Percentiles rank a stretch among this genome's conserved stretches.
Conservation (phyloP, 2,797 vertebrate species). For the Sebastes kiyomatsui region DNA sequence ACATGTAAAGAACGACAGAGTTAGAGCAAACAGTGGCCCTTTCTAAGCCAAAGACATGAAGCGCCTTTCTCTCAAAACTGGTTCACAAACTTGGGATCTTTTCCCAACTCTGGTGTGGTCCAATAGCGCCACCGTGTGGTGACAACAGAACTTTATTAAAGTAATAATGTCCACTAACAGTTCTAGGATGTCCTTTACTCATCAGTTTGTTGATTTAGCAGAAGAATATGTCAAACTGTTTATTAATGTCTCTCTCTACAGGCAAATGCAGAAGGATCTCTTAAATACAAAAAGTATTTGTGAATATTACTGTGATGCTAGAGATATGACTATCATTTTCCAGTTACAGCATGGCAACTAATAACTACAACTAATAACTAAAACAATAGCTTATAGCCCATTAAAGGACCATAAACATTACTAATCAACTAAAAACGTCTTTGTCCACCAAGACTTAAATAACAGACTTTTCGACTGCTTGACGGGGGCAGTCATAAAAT, state of each 20-base stretch:
- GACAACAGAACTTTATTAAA: not conserved
- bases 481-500: not conserved
- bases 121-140: conserved; percentile 67
- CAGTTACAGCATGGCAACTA: not conserved
- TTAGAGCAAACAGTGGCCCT: not conserved
- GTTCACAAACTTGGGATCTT: not conserved
- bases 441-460: not conserved
- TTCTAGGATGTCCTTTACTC: not conserved
- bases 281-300: not conserved
- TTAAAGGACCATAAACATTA: not conserved
- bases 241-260: not conserved
- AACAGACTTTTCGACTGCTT: not conserved
- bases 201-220: not conserved
- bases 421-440: not conserved
- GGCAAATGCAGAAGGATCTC: not conserved
- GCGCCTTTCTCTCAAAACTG: conserved; percentile 8
- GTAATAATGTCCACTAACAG: not conserved
- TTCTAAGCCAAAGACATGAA: not conserved
- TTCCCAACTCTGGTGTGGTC: not conserved
- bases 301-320: not conserved
- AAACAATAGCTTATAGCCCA: not conserved
- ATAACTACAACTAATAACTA: not conserved
- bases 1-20: not conserved
- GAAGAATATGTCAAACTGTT: not conserved
- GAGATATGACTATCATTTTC: not conserved